These are phyloP conservation scores for Rhinoptilus africanus DNA, from an alignment of 2,113 vertebrate genomes.

Conservation along the genomic window DNA sequence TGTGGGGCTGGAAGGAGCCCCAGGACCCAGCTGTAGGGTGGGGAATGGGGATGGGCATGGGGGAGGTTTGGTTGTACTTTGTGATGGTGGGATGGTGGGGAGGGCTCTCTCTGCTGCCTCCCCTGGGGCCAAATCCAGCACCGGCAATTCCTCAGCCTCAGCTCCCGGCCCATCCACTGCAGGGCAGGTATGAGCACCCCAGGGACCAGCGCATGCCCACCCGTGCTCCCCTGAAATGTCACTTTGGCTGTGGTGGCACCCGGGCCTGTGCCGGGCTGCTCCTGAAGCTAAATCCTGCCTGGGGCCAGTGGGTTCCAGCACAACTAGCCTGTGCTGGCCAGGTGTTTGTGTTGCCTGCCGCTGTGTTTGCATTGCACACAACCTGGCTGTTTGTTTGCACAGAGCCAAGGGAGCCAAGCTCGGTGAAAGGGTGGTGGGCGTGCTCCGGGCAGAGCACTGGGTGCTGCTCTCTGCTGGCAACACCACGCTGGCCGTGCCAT, in stretches of 20 bases:
- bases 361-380: slow-evolving; percentile 64
- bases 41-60: rapidly evolving
- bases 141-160: background rate
- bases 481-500: rapidly evolving
- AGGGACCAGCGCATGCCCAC: rapidly evolving
- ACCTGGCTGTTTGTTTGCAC: background rate
- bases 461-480: background rate
- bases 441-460: rapidly evolving
- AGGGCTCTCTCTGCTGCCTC: rapidly evolving
- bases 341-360: background rate
- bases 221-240: rapidly evolving
- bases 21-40: background rate
- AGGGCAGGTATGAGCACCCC: background rate
- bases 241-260: rapidly evolving
- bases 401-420: background rate
- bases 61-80: background rate
- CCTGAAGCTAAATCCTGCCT: background rate
- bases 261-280: background rate
- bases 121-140: background rate
- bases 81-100: background rate
- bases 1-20: background rate
- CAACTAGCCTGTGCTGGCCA: rapidly evolving
- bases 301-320: background rate
- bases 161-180: rapidly evolving
- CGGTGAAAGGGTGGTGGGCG: rapidly evolving